Evolutionary conservation across 2,888 invertebrate species (phyloP).

Genomic region (Hyalella azteca): DNA sequence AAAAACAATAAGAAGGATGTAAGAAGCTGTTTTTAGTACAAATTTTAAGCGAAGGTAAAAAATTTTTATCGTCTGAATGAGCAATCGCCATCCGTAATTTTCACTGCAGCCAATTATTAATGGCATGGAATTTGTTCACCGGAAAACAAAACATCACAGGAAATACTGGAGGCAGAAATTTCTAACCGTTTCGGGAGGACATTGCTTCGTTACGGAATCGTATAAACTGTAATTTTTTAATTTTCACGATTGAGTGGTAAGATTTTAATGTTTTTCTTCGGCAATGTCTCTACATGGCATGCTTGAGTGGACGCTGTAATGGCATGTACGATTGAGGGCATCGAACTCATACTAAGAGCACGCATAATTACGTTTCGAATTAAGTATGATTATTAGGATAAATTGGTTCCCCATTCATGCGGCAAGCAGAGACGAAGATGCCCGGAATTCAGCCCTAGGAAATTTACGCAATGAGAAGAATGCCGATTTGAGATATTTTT

Average conservation of each 20-base stretch:
- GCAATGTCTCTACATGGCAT: not conserved
- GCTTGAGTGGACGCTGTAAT: not conserved
- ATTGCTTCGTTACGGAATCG: no score
- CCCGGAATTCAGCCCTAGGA: not conserved
- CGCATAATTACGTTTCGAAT: constrained; percentile 11
- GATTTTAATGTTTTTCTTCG: not conserved
- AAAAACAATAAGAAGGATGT: no score
- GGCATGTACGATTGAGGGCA: not conserved
- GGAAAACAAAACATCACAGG: no score
- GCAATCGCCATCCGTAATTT: no score
- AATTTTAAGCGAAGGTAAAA: no score
- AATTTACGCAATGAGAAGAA: not conserved
- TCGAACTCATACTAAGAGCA: constrained; percentile 2
- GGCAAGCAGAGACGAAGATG: not conserved
- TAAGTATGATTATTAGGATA: constrained; percentile 19
- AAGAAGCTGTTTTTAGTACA: no score
- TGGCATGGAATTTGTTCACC: no score
- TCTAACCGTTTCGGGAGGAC: no score
- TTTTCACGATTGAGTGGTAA: not conserved
- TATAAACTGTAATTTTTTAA: not conserved
- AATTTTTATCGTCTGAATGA: no score
- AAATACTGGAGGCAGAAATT: no score
- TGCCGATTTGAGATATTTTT: not conserved
- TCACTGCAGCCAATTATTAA: no score
- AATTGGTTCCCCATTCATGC: not conserved